A percentile compares a stretch with the other conserved stretches of the same genome.
Evolutionary conservation across 2,797 vertebrate genomes (phyloP).

Genomic region (Crenuchus spilurus): DNA sequence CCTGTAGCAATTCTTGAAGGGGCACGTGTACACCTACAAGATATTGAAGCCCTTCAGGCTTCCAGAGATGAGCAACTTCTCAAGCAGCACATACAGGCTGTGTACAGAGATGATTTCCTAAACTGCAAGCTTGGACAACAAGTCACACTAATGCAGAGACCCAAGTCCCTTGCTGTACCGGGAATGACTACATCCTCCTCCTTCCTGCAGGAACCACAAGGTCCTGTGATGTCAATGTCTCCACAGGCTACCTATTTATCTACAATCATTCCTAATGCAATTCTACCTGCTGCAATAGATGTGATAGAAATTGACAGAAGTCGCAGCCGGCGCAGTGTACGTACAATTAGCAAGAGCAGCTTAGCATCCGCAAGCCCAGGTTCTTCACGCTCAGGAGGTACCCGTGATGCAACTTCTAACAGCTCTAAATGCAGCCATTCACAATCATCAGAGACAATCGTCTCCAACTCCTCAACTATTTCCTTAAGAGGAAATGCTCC

Average conservation of each 20-base stretch:
- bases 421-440: slow-evolving; percentile 89
- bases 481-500: slow-evolving; percentile 78
- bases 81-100: slow-evolving; percentile 78
- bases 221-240: slow-evolving; percentile 96
- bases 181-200: slow-evolving; percentile 82
- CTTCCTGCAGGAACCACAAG: slow-evolving; percentile 79
- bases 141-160: slow-evolving; percentile 76
- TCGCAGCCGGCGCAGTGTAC: slow-evolving; percentile 80
- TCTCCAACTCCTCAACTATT: slow-evolving; percentile 86
- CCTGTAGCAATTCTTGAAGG: slow-evolving; percentile 65
- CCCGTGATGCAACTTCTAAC: slow-evolving; percentile 73
- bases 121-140: slow-evolving; percentile 70
- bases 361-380: slow-evolving; percentile 84
- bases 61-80: slow-evolving; percentile 76
- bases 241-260: slow-evolving; percentile 97
- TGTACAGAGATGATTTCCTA: slow-evolving; percentile 83
- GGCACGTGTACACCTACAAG: slow-evolving; percentile 84
- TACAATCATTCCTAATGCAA: slow-evolving; percentile 95
- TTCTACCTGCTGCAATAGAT: slow-evolving; percentile 89
- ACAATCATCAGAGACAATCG: slow-evolving; percentile 89
- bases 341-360: slow-evolving; percentile 81
- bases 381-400: slow-evolving; percentile 79
- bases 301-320: slow-evolving; percentile 89
- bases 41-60: slow-evolving; percentile 78
- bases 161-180: slow-evolving; percentile 91